phyloP scores from a whole-genome alignment of 2,888 invertebrate species.

The Callinectes sapidus region DNA sequence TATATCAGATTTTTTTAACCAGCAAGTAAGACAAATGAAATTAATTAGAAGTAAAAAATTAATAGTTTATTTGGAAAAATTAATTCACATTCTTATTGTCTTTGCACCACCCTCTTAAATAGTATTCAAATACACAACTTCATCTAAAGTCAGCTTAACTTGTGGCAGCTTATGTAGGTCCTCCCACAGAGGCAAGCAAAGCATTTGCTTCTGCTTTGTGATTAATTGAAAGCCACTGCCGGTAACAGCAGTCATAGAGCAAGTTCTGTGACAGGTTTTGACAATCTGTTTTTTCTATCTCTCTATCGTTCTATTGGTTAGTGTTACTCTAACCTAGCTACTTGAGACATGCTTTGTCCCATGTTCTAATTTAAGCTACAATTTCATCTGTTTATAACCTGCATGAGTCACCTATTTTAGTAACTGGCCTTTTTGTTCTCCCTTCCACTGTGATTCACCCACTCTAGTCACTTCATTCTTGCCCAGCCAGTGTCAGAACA shows the following conservation, averaged over 20 bases:
- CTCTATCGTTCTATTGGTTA: neutral
- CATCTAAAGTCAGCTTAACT: slow-evolving; percentile 16
- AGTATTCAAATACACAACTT: slow-evolving; percentile 11
- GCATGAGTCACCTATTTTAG: neutral
- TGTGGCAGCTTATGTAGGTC: slow-evolving; percentile 17
- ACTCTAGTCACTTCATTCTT: slow-evolving; percentile 3
- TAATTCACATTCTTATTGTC: slow-evolving; percentile 31
- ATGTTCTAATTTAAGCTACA: neutral
- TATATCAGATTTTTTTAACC: neutral
- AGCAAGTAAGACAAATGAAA: slow-evolving; percentile 27
- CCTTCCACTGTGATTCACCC: neutral
- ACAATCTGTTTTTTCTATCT: neutral
- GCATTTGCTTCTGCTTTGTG: neutral
- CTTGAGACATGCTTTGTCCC: neutral
- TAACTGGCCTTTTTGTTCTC: slow-evolving; percentile 10
- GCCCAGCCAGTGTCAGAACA: neutral
- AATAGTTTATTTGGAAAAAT: slow-evolving; percentile 19
- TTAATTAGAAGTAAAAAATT: slow-evolving; percentile 2
- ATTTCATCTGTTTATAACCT: neutral
- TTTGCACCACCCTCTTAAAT: slow-evolving; percentile 16
- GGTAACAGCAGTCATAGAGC: neutral
- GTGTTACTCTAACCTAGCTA: slow-evolving; percentile 2
- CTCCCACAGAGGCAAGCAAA: slow-evolving; percentile 7
- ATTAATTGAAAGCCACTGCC: slow-evolving; percentile 26
- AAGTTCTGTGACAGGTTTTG: neutral